Conservation (phyloP, 2,797 vertebrate genomes). For the Sebastiscus tertius region DNA sequence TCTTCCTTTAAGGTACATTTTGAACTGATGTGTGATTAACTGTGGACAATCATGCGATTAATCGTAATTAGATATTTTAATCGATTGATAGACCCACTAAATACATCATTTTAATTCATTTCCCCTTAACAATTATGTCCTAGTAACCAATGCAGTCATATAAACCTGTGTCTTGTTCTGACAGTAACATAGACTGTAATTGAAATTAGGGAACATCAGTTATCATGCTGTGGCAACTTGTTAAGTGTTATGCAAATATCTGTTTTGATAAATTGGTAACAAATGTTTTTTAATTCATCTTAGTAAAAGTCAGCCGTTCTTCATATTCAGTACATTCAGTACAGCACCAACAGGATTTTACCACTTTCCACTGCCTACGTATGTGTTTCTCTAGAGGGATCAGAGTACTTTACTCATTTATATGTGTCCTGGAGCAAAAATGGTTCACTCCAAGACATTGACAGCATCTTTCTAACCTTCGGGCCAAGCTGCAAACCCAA, state of each 20-base stretch:
- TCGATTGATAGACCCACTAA: background rate
- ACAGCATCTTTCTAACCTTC: slow-evolving; percentile 42
- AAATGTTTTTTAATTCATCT: background rate
- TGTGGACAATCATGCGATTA: no score
- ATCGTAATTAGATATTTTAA: no score
- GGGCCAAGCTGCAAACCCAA: slow-evolving; percentile 18
- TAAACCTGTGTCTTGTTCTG: background rate
- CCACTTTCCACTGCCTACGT: background rate
- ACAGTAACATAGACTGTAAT: background rate
- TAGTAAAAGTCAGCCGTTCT: background rate
- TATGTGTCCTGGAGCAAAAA: slow-evolving; percentile 37
- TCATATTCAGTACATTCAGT: background rate
- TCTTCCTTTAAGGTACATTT: no score
- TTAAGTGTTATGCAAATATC: background rate
- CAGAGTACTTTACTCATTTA: slow-evolving; percentile 28
- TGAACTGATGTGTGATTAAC: no score
- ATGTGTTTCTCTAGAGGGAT: slow-evolving; percentile 10
- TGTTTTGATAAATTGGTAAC: background rate
- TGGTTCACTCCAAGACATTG: slow-evolving; percentile 21
- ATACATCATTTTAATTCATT: background rate
- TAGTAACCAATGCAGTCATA: background rate
- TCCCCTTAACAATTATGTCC: background rate
- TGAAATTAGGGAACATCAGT: background rate
- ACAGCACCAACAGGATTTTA: background rate
- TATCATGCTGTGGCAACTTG: background rate